Evolutionary conservation across 2,888 invertebrate species (phyloP).

Genomic region (Calameuta filiformis): DNA sequence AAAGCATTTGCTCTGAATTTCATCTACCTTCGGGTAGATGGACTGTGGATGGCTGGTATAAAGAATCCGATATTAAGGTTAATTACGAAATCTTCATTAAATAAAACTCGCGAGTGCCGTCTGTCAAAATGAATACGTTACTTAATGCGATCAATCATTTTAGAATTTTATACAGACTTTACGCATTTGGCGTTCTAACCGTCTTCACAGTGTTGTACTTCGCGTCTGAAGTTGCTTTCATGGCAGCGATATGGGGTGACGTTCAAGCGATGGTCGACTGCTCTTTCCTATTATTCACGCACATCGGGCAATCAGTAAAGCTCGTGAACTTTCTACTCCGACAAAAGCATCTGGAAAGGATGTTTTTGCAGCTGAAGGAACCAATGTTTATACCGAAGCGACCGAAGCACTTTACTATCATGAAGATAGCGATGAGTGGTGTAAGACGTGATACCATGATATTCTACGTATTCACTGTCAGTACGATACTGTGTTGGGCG

Average conservation of each 20-base stretch:
- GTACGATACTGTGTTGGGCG: conserved; percentile 53
- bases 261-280: conserved; percentile 46
- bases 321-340: conserved; percentile 20
- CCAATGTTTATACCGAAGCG: conserved; percentile 45
- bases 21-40: conserved; percentile 10
- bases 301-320: conserved; percentile 32
- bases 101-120: too few species aligned
- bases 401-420: conserved; percentile 35
- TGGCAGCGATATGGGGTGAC: conserved; percentile 64
- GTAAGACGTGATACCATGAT: conserved; percentile 40
- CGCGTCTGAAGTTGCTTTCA: conserved; percentile 64
- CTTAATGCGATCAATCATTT: too few species aligned
- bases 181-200: too few species aligned
- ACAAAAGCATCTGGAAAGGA: conserved; percentile 21
- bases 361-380: conserved; percentile 30
- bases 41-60: conserved; percentile 21
- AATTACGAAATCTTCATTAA: too few species aligned
- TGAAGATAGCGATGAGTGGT: conserved; percentile 36
- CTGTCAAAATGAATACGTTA: too few species aligned
- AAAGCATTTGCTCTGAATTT: conserved; percentile 21
- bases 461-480: conserved; percentile 42
- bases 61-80: conserved; percentile 21
- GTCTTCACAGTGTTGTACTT: conserved; percentile 6
- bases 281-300: conserved; percentile 50
- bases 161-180: too few species aligned